Evolutionary conservation across 2,797 vertebrate species (phyloP).

Genomic region (Cuniculus paca): DNA sequence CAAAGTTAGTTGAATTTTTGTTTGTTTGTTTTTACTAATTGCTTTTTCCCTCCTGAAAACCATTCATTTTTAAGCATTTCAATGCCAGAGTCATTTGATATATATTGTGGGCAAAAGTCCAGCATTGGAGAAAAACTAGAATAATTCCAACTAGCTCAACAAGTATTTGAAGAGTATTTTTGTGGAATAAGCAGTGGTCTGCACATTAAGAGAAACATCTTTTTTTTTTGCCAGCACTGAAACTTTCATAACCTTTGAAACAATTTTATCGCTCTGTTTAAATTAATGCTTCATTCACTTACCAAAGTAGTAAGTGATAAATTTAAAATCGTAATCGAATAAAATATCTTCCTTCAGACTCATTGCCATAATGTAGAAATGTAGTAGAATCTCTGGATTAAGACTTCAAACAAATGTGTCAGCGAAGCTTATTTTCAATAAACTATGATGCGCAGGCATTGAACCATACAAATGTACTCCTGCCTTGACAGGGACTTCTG

Average conservation of each 20-base stretch:
- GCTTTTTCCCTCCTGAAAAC: background rate
- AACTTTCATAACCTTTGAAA: constrained; percentile 17
- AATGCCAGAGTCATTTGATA: background rate
- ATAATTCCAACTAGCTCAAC: constrained; percentile 41
- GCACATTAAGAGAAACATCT: constrained; percentile 39
- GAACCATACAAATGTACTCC: background rate
- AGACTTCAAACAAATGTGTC: background rate
- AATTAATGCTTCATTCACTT: constrained; percentile 58
- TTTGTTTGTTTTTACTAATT: background rate
- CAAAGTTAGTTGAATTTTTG: background rate
- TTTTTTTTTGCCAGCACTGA: constrained; percentile 34
- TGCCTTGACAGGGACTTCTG: background rate
- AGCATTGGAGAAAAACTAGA: constrained; percentile 53
- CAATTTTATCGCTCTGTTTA: constrained; percentile 24
- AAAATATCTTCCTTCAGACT: constrained; percentile 34
- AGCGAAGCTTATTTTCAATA: background rate
- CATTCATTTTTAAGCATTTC: constrained; percentile 56
- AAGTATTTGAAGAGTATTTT: constrained; percentile 33
- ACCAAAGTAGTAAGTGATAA: background rate
- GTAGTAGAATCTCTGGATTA: background rate
- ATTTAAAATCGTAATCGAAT: background rate
- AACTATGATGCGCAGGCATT: background rate
- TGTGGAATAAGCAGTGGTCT: constrained; percentile 7
- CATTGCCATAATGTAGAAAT: background rate
- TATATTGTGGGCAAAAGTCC: constrained; percentile 46